Evolutionary conservation across 2,888 invertebrate species (phyloP).

Genomic region (Bombyx huttoni): DNA sequence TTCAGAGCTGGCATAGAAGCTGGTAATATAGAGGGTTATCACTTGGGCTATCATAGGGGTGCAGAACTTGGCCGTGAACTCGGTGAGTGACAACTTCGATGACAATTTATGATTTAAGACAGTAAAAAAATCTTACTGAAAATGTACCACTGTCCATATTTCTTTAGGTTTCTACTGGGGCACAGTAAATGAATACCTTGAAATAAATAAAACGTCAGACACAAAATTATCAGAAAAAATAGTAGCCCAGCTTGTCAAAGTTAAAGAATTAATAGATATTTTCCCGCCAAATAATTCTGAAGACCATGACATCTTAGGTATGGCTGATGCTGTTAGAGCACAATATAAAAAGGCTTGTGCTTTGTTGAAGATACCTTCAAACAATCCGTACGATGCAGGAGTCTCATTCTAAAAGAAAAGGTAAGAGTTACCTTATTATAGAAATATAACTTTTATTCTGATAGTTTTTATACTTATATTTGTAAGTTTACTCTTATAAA

Average conservation of each 20-base stretch:
- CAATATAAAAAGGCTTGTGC: constrained; percentile 80
- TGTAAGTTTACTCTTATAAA: no score
- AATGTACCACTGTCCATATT: not conserved
- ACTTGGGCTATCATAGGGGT: constrained; percentile 84
- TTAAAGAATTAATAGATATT: constrained; percentile 71
- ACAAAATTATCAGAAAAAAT: constrained; percentile 66
- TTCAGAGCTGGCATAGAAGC: constrained; percentile 72
- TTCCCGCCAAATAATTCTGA: constrained; percentile 79
- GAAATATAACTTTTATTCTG: no score
- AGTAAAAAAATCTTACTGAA: not conserved
- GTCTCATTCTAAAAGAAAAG: constrained; percentile 69
- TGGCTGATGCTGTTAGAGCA: constrained; percentile 75
- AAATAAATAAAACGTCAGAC: constrained; percentile 25
- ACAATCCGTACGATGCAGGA: constrained; percentile 68
- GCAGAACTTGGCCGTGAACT: constrained; percentile 83
- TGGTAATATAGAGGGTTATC: constrained; percentile 78
- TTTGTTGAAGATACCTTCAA: constrained; percentile 73
- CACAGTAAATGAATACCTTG: constrained; percentile 64
- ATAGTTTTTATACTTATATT: no score
- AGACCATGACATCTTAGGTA: constrained; percentile 75
- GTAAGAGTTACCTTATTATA: constrained; percentile 10
- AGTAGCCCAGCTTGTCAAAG: constrained; percentile 59
- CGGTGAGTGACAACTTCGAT: constrained; percentile 21
- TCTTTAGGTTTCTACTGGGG: constrained; percentile 78
- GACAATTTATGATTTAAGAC: not conserved